Base-by-base conservation (phyloP, 2,113 vertebrate species). In the Tragulus kanchil region DNA sequence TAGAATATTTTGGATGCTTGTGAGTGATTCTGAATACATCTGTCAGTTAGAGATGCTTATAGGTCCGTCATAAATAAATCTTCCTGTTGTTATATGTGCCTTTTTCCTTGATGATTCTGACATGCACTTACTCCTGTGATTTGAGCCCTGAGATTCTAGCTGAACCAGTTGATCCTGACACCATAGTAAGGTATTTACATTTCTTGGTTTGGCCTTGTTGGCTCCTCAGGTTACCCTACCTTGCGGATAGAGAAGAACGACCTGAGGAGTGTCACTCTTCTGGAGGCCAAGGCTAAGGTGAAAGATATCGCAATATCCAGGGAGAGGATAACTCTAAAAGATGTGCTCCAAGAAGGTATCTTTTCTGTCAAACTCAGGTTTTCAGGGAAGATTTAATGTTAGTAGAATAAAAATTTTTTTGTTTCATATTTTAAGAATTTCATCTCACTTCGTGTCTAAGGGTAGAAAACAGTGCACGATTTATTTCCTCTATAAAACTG, bases 251-350 rank as follows among this genome's bases (percentile, higher is more conserved):
- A 59, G 25, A 26, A 62, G 23, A 12, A 64, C 0, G 4, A 65
- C 62, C 26, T 62, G 61, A 99, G 99, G 99, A 99, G 99, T 84
- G 99, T 99, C 88, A 99, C 99, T 21, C 98, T 99, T 6, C 98
- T 99, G 99, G 62, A 99, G 97, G 99, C 99, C 96, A 99, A 99
- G 97, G 26, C 99, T 91, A 99, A 99, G 98, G 99, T 99, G 93
- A 99, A 99, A 98, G 99, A 99, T 98, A 99, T 99, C 77, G 99
- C 99, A 85, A 99, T 99, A 97, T 99, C 99, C 92, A 99, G 99
- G 95, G 99, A 99, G 98, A 99, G 99, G 97, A 99, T 99, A 97
- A 99, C 99, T 17, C 98, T 99, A 6, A 98, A 99, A 91, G 99
- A 99, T 1, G 99, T 14, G 82, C 98, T 99, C 50, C 99, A 99